Evolutionary conservation across 2,888 invertebrate genomes (phyloP).

Genomic region (Cactoblastis cactorum): DNA sequence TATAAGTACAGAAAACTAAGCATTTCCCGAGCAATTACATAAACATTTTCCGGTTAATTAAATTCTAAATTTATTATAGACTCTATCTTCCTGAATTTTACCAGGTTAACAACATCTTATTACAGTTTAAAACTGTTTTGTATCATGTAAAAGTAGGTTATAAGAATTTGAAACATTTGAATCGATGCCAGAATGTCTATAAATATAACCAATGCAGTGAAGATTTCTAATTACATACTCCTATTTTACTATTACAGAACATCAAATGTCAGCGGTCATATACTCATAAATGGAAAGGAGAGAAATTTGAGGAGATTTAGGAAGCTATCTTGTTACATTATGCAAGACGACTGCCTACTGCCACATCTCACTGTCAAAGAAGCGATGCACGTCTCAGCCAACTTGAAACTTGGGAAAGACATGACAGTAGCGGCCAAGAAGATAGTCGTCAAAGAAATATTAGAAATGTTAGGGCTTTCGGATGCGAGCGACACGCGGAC

Average conservation of each 20-base stretch:
- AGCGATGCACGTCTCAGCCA: conserved; percentile 95
- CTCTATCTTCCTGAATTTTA: no score
- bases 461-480: conserved; percentile 89
- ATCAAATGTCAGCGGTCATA: conserved; percentile 90
- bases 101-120: not conserved
- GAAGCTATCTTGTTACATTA: conserved; percentile 97
- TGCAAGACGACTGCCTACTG: conserved; percentile 95
- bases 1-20: no score
- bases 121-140: not conserved
- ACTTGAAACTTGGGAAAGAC: conserved; percentile 92
- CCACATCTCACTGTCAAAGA: conserved; percentile 95
- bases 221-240: conserved; percentile 5
- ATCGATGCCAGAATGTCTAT: conserved; percentile 13
- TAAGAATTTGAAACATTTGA: conserved; percentile 23
- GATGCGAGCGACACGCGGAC: conserved; percentile 90
- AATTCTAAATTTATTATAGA: no score
- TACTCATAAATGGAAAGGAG: conserved; percentile 92
- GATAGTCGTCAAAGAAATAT: conserved; percentile 90
- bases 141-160: conserved; percentile 11
- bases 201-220: conserved; percentile 3
- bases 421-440: conserved; percentile 85
- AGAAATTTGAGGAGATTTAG: conserved; percentile 92
- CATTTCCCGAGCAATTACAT: no score
- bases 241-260: conserved; percentile 77
- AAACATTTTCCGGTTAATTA: no score